Base-by-base conservation (phyloP, 2,797 vertebrate genomes). In the Paramormyrops hopkinsi region DNA sequence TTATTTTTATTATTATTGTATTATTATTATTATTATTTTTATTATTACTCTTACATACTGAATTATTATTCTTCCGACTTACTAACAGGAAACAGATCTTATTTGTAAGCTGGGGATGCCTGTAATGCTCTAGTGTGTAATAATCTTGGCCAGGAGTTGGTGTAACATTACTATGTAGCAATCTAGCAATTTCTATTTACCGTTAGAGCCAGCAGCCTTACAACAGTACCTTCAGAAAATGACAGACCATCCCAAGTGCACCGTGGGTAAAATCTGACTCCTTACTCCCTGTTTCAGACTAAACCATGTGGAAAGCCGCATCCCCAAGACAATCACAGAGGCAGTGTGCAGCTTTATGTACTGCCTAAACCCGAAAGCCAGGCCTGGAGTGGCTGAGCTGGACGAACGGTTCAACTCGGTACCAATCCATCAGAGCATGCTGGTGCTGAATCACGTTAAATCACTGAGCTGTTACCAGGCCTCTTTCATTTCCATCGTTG, bases 291-390 rank as follows among this genome's bases (percentile, higher is more conserved):
- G 4, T 85, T 46, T 22, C 86, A 95, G 95, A 83, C n/a, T 85
- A 1, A 89, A 89, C 88, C 93, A 90, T 0, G 89, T 89, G 76
- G 89, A 89, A 85, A 51, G 90, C 90, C 93, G 91, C 56, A 94
- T 96, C 83, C 95, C 95, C 0, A 62, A 91, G 56, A 94, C 93
- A 2, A 90, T 96, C 69, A 95, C 93, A 90, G 95, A 96, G 90
- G 96, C 95, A 0, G 51, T 92, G 82, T 96, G 96, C 92, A 91
- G 33, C 37, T 90, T 83, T 54, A 89, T n/a, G 48, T 88, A 90
- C 90, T 96, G 95, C 73, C 88, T 19, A 3, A 41, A 88, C 50
- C 90, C 92, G 0, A n/a, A 88, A 33, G 48, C 9, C 0, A 89
- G 84, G 3, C 88, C 86, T 0, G 7, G 0, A 0, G 5, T 11